Conservation (phyloP, 23 tunicate species). For the Ciona savignyi region DNA sequence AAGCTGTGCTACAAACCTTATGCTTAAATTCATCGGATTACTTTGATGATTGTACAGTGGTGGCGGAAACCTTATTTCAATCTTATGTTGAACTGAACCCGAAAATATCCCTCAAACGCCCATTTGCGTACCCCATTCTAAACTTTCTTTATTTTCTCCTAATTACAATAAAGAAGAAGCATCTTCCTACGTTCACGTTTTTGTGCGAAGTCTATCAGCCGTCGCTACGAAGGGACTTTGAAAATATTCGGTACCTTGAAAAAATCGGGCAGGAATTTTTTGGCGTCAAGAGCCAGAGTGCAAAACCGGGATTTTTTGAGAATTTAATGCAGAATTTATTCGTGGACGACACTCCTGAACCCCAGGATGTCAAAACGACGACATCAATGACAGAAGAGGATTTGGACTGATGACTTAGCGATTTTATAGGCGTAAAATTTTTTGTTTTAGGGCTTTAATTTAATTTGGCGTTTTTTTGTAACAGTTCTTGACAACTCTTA, state of each 20-base stretch:
- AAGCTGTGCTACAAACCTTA: constrained; percentile 75
- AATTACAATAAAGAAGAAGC: constrained; percentile 37
- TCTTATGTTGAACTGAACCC: constrained; percentile 56
- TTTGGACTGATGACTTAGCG: constrained; percentile 34
- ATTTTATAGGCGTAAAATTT: no score
- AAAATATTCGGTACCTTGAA: constrained; percentile 47
- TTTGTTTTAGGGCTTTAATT: no score
- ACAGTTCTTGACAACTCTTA: no score
- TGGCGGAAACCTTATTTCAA: constrained; percentile 46
- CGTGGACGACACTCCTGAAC: constrained; percentile 18
- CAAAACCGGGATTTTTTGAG: constrained; percentile 25
- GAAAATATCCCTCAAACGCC: constrained; percentile 24
- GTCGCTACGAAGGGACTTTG: constrained; percentile 47
- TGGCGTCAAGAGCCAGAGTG: constrained; percentile 29
- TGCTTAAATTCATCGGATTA: no score
- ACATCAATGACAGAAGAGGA: constrained; percentile 47
- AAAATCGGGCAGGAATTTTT: constrained; percentile 68
- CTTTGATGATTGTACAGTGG: constrained; percentile 26
- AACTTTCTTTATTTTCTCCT: constrained; percentile 76
- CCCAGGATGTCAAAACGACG: not conserved
- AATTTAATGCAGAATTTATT: constrained; percentile 47
- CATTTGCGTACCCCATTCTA: constrained; percentile 57
- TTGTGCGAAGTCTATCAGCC: constrained; percentile 58
- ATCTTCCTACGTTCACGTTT: constrained; percentile 28
- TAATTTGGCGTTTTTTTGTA: no score